Evolutionary conservation across 2,888 invertebrate genomes (phyloP).

Genomic region (Orchesella flavescens): DNA sequence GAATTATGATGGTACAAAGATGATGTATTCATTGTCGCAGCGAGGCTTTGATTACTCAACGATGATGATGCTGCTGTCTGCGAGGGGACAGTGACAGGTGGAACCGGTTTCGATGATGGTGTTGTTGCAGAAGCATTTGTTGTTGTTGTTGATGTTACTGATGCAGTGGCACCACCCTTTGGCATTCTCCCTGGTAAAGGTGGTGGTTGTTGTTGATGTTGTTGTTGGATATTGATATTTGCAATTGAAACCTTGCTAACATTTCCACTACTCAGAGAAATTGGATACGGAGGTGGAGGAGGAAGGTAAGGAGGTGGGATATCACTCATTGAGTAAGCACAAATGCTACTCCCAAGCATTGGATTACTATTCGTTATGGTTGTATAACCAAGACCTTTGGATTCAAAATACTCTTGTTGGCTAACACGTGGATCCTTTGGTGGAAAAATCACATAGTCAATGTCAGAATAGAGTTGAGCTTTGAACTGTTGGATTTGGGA

Average conservation of each 20-base stretch:
- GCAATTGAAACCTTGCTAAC: constrained; percentile 18
- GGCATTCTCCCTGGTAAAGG: constrained; percentile 53
- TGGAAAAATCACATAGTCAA: constrained; percentile 93
- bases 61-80: constrained; percentile 42
- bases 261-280: constrained; percentile 53
- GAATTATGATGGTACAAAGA: constrained; percentile 66
- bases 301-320: constrained; percentile 75
- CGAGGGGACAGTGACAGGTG: constrained; percentile 46
- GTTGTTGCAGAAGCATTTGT: not conserved
- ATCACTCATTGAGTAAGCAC: constrained; percentile 68
- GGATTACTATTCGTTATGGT: constrained; percentile 70
- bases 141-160: constrained; percentile 20
- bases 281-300: constrained; percentile 63
- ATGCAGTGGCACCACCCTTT: constrained; percentile 25
- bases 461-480: constrained; percentile 91
- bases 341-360: constrained; percentile 80
- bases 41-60: constrained; percentile 60
- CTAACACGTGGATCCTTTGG: constrained; percentile 91
- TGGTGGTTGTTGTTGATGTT: too few species aligned
- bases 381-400: constrained; percentile 79
- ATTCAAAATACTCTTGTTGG: constrained; percentile 92
- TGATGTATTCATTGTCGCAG: constrained; percentile 63
- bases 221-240: constrained; percentile 22
- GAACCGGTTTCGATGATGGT: constrained; percentile 52
- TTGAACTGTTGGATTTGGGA: constrained; percentile 90